Base-by-base conservation (phyloP, 2,888 invertebrate species). In the Bellardia bayeri region DNA sequence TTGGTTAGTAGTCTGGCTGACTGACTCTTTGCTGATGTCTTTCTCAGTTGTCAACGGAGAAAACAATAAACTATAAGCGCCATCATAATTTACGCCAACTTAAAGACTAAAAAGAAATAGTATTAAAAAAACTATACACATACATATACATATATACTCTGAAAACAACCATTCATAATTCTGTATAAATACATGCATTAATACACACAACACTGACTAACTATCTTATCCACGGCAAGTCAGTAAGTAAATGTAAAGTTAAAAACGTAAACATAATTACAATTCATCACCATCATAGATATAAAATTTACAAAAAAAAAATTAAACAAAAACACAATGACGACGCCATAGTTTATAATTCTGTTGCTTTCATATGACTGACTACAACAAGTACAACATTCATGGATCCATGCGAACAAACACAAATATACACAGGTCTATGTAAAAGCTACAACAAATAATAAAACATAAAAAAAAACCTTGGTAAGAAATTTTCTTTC, bases 251-350 rank as follows among this genome's bases (percentile, higher is more conserved):
- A 83, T 80, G 79, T 71, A 71, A 69, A 87, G 82, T 71, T 79
- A 75, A 78, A 87, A 87, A 85, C 75, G 69, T 85, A 85, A 87
- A 82, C 82, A 87, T 85, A 85, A 87, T 87, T 87, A 85, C 78
- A 85, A 85, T 87, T 85, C 82, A 87, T 82, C 87, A 68, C 78
- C 84, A 82, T 85, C 82, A 66, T 82, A 87, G 85, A 85, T 87
- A 85, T 76, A 75, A 58, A 74, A 30, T 33, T 49, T 63, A 80
- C n/a, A 75, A 8, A 45, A 49, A 69, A 37, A 49, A 54, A 49
- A 16, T 3, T 37, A 69, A 13, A 23, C 13, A 66, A 68, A 72
- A n/a, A 45, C 11, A 72, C n/a, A 14, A 37, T 14, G 33, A 76
- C 66, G 87, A 87, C 81, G 82, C 85, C 87, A 85, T 85, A 85